phyloP scores from a whole-genome alignment of 2,797 vertebrate genomes.

The Basileuterus tristriatus region DNA sequence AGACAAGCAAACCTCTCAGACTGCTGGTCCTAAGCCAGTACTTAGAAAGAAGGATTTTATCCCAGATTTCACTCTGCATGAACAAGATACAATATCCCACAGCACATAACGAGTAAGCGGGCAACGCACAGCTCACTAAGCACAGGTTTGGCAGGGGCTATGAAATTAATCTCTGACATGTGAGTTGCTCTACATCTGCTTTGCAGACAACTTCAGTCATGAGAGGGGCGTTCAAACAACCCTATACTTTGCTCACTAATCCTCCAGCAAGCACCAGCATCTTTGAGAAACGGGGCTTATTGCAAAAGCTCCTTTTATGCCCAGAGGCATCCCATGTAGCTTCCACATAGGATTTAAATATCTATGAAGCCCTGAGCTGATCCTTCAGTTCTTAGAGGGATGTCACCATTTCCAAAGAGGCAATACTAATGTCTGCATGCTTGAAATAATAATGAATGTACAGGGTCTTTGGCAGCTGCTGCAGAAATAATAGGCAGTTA shows the following conservation, averaged over 20 bases:
- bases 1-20: constrained; percentile 17
- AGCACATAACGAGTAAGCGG: not conserved
- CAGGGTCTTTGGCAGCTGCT: not conserved
- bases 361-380: not conserved
- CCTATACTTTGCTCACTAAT: not conserved
- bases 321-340: not conserved
- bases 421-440: not conserved
- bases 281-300: not conserved
- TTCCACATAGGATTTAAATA: not conserved
- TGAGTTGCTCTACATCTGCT: not conserved
- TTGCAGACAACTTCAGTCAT: not conserved
- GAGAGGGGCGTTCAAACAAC: not conserved
- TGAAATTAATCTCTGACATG: constrained; percentile 9
- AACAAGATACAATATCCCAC: not conserved
- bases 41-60: constrained; percentile 32
- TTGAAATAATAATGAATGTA: not conserved
- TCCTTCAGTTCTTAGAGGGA: not conserved
- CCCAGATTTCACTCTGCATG: constrained; percentile 6
- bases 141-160: not conserved
- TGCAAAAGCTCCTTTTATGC: not conserved
- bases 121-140: not conserved
- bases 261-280: not conserved
- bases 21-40: constrained; percentile 15
- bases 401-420: not conserved
- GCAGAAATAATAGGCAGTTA: not conserved